phyloP scores from a whole-genome alignment of 2,797 vertebrate species.

The Trematomus bernacchii region DNA sequence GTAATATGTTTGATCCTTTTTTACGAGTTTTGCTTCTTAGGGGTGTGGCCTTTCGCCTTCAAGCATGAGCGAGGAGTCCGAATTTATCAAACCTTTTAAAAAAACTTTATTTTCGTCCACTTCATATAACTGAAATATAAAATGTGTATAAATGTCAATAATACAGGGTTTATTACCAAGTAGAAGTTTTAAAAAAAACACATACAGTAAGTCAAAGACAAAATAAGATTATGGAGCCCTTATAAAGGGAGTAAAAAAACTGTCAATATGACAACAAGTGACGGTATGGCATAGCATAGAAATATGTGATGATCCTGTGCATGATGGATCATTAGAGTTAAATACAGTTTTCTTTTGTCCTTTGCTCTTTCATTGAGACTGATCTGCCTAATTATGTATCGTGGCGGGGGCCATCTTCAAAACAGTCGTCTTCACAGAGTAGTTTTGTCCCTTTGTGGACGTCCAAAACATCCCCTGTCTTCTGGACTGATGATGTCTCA shows the following conservation, averaged over 20 bases:
- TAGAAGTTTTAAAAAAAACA: slow-evolving; percentile 28
- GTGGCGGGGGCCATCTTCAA: slow-evolving; percentile 86
- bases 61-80: slow-evolving; percentile 14
- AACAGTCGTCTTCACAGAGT: slow-evolving; percentile 81
- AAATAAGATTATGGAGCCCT: slow-evolving; percentile 53
- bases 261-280: slow-evolving; percentile 68
- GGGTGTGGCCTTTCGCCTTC: not conserved
- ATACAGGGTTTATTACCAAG: slow-evolving; percentile 36
- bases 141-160: slow-evolving; percentile 29
- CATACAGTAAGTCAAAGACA: slow-evolving; percentile 7
- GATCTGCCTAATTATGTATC: slow-evolving; percentile 40
- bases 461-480: slow-evolving; percentile 90
- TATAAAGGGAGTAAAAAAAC: slow-evolving; percentile 65
- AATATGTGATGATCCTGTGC: slow-evolving; percentile 30
- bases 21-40: no score
- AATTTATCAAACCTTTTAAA: not conserved
- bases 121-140: slow-evolving; percentile 47
- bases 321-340: slow-evolving; percentile 12
- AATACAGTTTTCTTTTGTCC: slow-evolving; percentile 5
- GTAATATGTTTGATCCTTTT: no score
- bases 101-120: slow-evolving; percentile 56
- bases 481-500: slow-evolving; percentile 70
- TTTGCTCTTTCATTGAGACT: slow-evolving; percentile 1
- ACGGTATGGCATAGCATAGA: slow-evolving; percentile 70
- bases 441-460: slow-evolving; percentile 81